Conservation (phyloP, 2,888 invertebrate species). For the Sicus ferrugineus region DNA sequence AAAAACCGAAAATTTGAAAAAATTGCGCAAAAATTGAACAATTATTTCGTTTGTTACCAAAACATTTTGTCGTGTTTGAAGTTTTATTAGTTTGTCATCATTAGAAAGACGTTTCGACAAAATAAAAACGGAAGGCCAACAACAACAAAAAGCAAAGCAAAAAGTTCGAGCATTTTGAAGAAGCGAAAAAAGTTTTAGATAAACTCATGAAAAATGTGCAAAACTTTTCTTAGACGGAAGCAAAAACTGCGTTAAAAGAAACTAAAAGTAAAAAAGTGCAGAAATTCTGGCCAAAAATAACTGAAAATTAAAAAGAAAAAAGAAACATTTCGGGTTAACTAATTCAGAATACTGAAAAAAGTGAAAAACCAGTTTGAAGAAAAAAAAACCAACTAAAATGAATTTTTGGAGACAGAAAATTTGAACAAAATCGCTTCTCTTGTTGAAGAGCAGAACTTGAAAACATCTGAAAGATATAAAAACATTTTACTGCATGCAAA, state of each 20-base stretch:
- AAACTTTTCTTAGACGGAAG: constrained; percentile 19
- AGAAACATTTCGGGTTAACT: constrained; percentile 9
- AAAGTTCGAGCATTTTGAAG: constrained; percentile 35
- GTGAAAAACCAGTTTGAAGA: constrained; percentile 5
- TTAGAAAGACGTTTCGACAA: constrained; percentile 40
- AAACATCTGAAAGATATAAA: constrained; percentile 34
- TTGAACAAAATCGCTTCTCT: constrained; percentile 39
- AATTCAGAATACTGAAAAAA: constrained; percentile 9
- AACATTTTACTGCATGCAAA: constrained; percentile 45
- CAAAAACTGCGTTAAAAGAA: constrained; percentile 7
- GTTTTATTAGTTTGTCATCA: constrained; percentile 42
- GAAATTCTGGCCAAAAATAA: background rate
- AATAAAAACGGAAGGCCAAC: constrained; percentile 12
- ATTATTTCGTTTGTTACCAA: constrained; percentile 35
- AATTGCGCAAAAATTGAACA: constrained; percentile 33
- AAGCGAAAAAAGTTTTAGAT: constrained; percentile 36
- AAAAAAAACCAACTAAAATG: constrained; percentile 35
- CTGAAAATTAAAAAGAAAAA: constrained; percentile 1
- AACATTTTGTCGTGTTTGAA: constrained; percentile 48
- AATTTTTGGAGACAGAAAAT: constrained; percentile 42
- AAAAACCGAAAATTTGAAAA: constrained; percentile 33
- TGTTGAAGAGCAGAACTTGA: constrained; percentile 47
- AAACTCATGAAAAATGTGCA: constrained; percentile 24
- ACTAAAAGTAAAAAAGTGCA: background rate
- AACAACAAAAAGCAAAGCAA: constrained; percentile 17